These are phyloP conservation scores for Ips typographus DNA, from an alignment of 1,140 invertebrate species.

Conservation along the genomic window DNA sequence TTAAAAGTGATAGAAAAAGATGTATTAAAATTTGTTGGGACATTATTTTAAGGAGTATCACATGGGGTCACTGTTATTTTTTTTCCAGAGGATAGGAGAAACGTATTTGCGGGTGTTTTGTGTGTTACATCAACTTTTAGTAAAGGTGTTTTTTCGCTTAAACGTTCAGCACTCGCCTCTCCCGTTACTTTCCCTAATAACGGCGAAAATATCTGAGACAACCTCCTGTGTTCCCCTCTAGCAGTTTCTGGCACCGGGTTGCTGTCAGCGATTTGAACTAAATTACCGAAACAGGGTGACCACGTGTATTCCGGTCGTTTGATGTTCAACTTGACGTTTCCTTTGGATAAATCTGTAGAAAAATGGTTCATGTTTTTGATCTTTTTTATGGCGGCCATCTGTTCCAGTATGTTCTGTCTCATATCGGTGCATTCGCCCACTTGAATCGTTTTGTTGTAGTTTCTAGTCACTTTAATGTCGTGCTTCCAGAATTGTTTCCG, in stretches of 20 bases:
- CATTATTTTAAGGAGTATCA: constrained; percentile 12
- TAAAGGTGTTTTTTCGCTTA: constrained; percentile 21
- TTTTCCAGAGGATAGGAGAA: constrained; percentile 24
- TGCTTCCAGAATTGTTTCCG: constrained; percentile 65
- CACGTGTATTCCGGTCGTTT: constrained; percentile 36
- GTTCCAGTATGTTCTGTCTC: constrained; percentile 16
- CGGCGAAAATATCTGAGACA: constrained; percentile 35
- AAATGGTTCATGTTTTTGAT: constrained; percentile 25
- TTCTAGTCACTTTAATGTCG: constrained; percentile 63
- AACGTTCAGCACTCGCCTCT: not conserved
- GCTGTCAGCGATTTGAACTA: not conserved
- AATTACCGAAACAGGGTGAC: constrained; percentile 29
- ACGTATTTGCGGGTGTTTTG: constrained; percentile 5
- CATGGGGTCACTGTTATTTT: constrained; percentile 41
- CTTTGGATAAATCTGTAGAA: constrained; percentile 36
- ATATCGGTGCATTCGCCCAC: constrained; percentile 29
- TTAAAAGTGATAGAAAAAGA: no score
- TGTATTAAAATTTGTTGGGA: no score
- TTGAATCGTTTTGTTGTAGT: constrained; percentile 56
- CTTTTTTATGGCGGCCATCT: not conserved
- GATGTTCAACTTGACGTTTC: constrained; percentile 27
- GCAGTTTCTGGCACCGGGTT: not conserved
- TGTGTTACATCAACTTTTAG: not conserved
- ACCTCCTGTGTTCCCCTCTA: constrained; percentile 7
- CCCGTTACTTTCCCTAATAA: constrained; percentile 14